Evolutionary conservation across 2,797 vertebrate genomes (phyloP), one percentile per base, ranked within the genome.

Genomic region (Hapalemur alaotrensis): DNA sequence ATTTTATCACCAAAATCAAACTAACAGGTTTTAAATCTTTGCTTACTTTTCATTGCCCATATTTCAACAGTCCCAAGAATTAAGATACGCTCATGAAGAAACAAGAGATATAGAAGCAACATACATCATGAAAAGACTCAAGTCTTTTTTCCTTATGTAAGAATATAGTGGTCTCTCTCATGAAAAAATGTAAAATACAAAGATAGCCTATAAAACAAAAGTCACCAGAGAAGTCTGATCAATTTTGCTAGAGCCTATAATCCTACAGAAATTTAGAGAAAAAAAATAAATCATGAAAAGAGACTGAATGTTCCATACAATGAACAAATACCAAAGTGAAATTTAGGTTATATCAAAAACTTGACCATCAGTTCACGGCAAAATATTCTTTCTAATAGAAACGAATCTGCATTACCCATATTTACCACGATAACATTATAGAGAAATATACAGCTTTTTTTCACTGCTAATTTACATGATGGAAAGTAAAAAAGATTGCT

Each of bases 401-500:
- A 94, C 72, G 52, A 98, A 95, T 28, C 35, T 15, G 57, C 35
- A 93, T 95, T 95, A 67, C 69, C 97, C 93, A 54, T 89, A 97
- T 83, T 97, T 96, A 97, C 72, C 84, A 92, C 96, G 46, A 96
- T 91, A 88, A 94, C 54, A 97, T 97, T 93, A 97, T 57, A 95
- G 50, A 95, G 84, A 94, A 96, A 95, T 95, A 95, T 76, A 93
- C 46, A 95, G 87, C 61, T 97, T 96, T 97, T 97, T 98, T 97
- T 97, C 96, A 98, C 93, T 97, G 97, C 84, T 98, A 95, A 97
- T 98, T 98, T 98, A 97, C 90, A 97, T 96, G 97, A 98, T 93
- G 97, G 96, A 97, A 98, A 98, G 90, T 98, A 92, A 67, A 82
- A 97, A 97, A 94, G 72, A 96, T 95, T 92, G 90, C 96, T 95